Conservation (phyloP, 1,140 invertebrate genomes). For the Cotesia vestalis region DNA sequence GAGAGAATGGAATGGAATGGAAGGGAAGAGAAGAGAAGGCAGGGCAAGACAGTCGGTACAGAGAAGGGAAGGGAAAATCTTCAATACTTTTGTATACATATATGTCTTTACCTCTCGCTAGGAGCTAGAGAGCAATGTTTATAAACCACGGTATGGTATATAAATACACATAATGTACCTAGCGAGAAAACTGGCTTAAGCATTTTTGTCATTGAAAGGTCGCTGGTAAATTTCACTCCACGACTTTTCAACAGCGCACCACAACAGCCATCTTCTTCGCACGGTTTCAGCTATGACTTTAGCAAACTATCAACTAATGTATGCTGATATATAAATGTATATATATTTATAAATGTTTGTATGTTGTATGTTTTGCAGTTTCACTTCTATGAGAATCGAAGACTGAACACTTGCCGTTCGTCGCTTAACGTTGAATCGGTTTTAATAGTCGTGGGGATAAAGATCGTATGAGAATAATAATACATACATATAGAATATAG, state of each 20-base stretch:
- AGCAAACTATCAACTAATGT: constrained; percentile 29
- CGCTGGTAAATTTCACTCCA: constrained; percentile 63
- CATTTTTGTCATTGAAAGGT: constrained; percentile 59
- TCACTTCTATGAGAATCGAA: constrained; percentile 28
- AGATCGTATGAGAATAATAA: constrained; percentile 24
- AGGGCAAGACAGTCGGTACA: no score
- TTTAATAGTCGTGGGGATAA: constrained; percentile 41
- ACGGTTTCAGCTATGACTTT: constrained; percentile 31
- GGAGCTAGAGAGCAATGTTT: no score
- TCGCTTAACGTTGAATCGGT: constrained; percentile 12
- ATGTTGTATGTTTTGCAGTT: constrained; percentile 41
- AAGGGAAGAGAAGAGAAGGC: background rate
- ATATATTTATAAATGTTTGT: constrained; percentile 27
- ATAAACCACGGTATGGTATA: background rate
- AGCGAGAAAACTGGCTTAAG: constrained; percentile 57
- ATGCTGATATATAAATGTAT: background rate
- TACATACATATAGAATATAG: background rate
- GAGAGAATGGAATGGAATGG: constrained; percentile 1
- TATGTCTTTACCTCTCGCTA: no score
- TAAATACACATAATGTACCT: constrained; percentile 9
- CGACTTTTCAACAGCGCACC: constrained; percentile 55
- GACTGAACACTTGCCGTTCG: background rate
- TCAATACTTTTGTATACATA: background rate
- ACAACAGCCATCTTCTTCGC: constrained; percentile 40
- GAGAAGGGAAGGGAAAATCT: background rate